Conservation (phyloP, 35 echinoderm and acorn worm genomes). For the Acanthaster planci region DNA sequence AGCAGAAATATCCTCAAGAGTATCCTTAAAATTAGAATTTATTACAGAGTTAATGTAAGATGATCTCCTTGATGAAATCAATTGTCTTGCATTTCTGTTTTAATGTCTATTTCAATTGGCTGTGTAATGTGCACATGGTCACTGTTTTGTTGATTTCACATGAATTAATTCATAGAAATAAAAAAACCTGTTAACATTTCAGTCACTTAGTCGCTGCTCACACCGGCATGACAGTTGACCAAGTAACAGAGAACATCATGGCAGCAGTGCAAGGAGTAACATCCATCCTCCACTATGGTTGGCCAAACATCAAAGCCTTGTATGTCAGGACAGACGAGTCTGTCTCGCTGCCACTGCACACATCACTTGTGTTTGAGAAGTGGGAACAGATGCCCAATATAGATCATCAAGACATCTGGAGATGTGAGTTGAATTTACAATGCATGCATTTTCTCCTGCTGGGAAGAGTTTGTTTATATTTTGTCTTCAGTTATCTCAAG, state of each 20-base stretch:
- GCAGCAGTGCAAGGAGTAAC: conserved; percentile 45
- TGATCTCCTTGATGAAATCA: no score
- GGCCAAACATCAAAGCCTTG: conserved; percentile 78
- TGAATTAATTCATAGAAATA: not conserved
- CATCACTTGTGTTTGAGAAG: conserved; percentile 45
- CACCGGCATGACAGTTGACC: conserved; percentile 58
- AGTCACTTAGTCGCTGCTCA: conserved; percentile 48
- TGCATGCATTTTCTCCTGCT: not conserved
- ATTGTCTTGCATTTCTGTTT: no score
- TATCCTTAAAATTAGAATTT: no score
- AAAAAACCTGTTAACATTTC: no score
- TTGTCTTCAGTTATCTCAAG: not conserved
- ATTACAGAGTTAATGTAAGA: no score
- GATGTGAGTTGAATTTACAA: conserved; percentile 30
- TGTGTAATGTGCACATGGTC: no score
- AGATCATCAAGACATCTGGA: conserved; percentile 31
- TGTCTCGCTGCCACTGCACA: conserved; percentile 74
- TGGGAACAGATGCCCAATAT: conserved; percentile 31
- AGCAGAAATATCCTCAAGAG: no score
- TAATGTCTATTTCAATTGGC: no score
- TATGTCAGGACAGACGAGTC: conserved; percentile 72
- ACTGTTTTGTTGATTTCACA: no score
- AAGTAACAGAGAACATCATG: conserved; percentile 63
- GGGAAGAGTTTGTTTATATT: not conserved
- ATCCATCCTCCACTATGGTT: conserved; percentile 51